Base-by-base conservation (phyloP, 2,797 vertebrate species). In the Sebastes baramenuke region DNA sequence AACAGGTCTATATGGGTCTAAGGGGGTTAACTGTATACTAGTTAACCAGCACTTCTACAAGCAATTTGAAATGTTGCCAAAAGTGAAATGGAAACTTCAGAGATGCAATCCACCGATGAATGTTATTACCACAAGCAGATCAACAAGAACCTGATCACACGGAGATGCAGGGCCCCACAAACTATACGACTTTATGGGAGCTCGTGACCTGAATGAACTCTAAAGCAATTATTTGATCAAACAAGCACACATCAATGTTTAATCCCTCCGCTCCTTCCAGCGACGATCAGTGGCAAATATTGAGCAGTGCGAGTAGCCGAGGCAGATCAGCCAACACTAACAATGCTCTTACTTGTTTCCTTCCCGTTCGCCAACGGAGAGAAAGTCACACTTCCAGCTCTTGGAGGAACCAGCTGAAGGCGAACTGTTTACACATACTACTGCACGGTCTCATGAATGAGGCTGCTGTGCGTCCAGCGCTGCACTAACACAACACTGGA, bases 401-500 rank as follows among this genome's bases (percentile, higher is more conserved):
- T 72, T 78, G 62, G 72, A 72, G 81, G 76, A 46, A 83, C 42
- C 72, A 58, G 75, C 82, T 66, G 75, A 86, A 84, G 81, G 88
- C 16, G 22, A 78, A 78, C 59, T 90, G 87, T 94, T 94, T 91
- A 84, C 83, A 83, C 86, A 89, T 79, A 87, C 79, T 74, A 71
- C 75, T 82, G 75, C 76, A 29, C 61, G 81, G 79, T 68, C 84
- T 77, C 72, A 89, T 95, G 93, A 95, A 95, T 92, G 90, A 87
- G 83, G 76, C 72, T 24, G 70, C 90, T 95, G 93, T 94, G 78
- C 18, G 46, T 49, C 46, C 46, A 49, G 46, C 8, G 46, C 46
- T 49, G 46, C 81, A 84, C 49, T 8, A 30, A 71, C 78, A 68
- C 78, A 81, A 93, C 91, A 94, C 88, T 91, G 88, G 85, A 68